Percentiles rank a stretch among this genome's conserved stretches.
These are phyloP conservation scores for Leucopsar rothschildi DNA, from an alignment of 2,113 vertebrate species.

Conservation along the genomic window DNA sequence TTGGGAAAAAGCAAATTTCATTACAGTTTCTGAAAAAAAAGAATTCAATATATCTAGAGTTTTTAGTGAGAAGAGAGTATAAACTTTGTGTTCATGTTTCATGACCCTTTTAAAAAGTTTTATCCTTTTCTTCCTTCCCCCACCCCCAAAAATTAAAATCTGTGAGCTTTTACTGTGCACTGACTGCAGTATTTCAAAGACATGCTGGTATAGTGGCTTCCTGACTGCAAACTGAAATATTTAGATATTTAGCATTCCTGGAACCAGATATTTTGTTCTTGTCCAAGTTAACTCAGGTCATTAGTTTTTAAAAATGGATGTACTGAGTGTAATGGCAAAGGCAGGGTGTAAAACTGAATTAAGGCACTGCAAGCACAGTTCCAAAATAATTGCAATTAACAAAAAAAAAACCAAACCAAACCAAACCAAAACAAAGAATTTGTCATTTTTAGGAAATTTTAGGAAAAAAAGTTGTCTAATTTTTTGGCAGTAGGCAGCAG, in stretches of 20 bases:
- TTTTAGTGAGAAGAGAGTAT: not conserved
- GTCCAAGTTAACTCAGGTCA: not conserved
- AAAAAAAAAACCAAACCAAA: not conserved
- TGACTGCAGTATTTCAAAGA: not conserved
- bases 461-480: not conserved
- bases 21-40: not conserved
- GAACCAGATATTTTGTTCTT: not conserved
- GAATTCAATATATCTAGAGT: not conserved
- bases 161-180: not conserved
- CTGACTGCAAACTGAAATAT: not conserved
- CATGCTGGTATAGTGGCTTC: fast-evolving
- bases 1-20: not conserved
- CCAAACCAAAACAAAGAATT: not conserved
- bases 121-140: not conserved
- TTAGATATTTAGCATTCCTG: not conserved
- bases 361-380: not conserved
- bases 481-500: not conserved
- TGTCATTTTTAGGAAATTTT: not conserved
- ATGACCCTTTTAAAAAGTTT: not conserved
- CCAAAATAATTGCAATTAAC: not conserved
- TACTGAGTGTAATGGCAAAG: not conserved
- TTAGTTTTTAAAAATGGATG: not conserved
- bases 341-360: not conserved
- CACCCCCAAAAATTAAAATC: not conserved
- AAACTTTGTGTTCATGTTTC: not conserved